Evolutionary conservation across 1,140 invertebrate species (phyloP), one percentile per base, ranked within the genome.

Genomic region (Globodera rostochiensis): DNA sequence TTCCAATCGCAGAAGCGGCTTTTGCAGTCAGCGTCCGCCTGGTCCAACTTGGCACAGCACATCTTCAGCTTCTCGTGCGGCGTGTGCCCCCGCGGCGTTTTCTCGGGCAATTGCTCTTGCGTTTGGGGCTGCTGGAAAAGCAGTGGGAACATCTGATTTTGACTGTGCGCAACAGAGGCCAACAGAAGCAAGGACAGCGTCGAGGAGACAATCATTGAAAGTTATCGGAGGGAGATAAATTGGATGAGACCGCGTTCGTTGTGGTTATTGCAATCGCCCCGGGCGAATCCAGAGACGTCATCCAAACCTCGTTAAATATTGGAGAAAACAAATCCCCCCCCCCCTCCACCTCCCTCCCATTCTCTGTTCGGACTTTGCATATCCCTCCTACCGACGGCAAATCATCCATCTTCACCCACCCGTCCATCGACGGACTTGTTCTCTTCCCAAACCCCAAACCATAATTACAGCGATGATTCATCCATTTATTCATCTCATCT

Each of bases 21-120:
- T 79, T 90, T 90, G 70, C 87, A 88, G 49, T 88, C 87, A 13
- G 74, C 57, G 74, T 88, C 87, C 36, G 87, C 87, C 36, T 86
- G 73, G 15, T 90, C 82, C 67, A 90, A 74, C 7, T 80, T 85
- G 45, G 80, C 66, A 80, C 87, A 88, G 78, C 87, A 88, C 6
- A 82, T 83, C 73, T 87, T 82, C 11, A 88, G 74, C 69, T 88
- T 88, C 53, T 87, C 76, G 80, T 88, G 89, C 4, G 87, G 84
- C 8, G 81, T 11, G 8, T 74, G 77, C 11, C 84, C 84, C 9
- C 60, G 66, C 19, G 66, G 86, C 49, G 50, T 49, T 82, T 85
- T 86, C 9, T 77, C 82, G 21, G 85, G 86, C 50, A 86, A 77
- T 36, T 73, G 71, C 53, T 64, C 49, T 77, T 83, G 80, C 7